These are phyloP conservation scores for Saxidomus purpurata DNA, from an alignment of 1,140 invertebrate genomes.

Conservation along the genomic window DNA sequence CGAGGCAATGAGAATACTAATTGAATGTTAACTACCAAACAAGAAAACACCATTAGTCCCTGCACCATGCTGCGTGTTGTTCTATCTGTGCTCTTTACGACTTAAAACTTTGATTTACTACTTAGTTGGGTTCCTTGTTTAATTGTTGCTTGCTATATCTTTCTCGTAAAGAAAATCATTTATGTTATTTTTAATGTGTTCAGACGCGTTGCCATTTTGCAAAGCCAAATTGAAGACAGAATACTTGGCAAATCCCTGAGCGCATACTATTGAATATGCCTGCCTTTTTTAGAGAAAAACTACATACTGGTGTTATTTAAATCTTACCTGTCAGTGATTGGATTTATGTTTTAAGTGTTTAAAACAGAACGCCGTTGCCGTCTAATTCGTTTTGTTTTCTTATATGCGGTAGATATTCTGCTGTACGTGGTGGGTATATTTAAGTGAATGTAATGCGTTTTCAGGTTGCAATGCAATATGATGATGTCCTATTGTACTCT, in stretches of 20 bases:
- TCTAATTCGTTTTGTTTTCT: too few relatives aligned
- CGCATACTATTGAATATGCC: too few relatives aligned
- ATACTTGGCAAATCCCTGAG: not conserved
- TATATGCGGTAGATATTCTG: too few relatives aligned
- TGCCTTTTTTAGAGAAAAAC: too few relatives aligned
- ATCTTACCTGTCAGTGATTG: too few relatives aligned
- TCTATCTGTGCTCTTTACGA: conserved; percentile 32
- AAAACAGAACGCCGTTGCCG: too few relatives aligned
- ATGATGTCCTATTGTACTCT: too few relatives aligned
- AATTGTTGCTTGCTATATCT: conserved; percentile 40
- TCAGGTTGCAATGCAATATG: too few relatives aligned
- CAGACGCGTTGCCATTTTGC: not conserved
- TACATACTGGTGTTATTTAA: too few relatives aligned
- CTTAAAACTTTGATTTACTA: conserved; percentile 46
- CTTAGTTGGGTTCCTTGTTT: conserved; percentile 45
- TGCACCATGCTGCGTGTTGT: conserved; percentile 36
- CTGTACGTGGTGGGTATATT: too few relatives aligned
- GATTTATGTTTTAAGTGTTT: too few relatives aligned
- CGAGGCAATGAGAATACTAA: conserved; percentile 31
- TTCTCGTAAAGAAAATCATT: conserved; percentile 54
- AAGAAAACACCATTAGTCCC: conserved; percentile 51
- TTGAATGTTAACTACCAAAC: conserved; percentile 63
- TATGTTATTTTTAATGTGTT: conserved; percentile 47
- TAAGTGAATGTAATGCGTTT: too few relatives aligned
- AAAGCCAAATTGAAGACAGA: not conserved